Evolutionary conservation across 2,113 vertebrate species (phyloP).

Genomic region (Brevimyrus niger): DNA sequence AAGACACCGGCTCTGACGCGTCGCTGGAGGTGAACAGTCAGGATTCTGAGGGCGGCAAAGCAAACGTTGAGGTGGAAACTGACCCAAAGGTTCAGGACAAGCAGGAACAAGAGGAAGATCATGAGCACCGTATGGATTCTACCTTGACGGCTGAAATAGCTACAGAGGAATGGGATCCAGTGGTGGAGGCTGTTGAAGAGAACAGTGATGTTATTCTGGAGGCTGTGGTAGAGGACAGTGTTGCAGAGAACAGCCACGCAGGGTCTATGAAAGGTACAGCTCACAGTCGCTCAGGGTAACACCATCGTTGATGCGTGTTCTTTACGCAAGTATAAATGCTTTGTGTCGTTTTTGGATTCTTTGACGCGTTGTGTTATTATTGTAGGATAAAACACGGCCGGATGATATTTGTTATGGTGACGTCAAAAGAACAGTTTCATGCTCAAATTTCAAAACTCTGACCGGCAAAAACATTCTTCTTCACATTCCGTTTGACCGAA

Average conservation of each 20-base stretch:
- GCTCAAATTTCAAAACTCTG: not conserved
- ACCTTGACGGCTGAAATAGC: not conserved
- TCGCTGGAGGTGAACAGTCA: not conserved
- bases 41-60: not conserved
- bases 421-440: not conserved
- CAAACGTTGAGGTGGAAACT: not conserved
- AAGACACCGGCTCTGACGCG: not conserved
- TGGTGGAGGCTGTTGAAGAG: not conserved
- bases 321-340: not conserved
- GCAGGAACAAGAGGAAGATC: not conserved
- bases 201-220: slow-evolving; percentile 2
- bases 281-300: not conserved
- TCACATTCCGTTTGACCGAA: not conserved
- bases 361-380: not conserved
- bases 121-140: not conserved
- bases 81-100: not conserved
- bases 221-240: not conserved
- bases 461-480: not conserved
- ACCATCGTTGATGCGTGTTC: not conserved
- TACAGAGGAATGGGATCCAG: not conserved
- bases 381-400: not conserved
- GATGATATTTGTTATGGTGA: not conserved
- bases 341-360: not conserved
- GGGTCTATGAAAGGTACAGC: not conserved
- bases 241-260: not conserved